Evolutionary conservation across 2,797 vertebrate species (phyloP), one percentile per base, ranked within the genome.

Genomic region (Fistularia commersonii): DNA sequence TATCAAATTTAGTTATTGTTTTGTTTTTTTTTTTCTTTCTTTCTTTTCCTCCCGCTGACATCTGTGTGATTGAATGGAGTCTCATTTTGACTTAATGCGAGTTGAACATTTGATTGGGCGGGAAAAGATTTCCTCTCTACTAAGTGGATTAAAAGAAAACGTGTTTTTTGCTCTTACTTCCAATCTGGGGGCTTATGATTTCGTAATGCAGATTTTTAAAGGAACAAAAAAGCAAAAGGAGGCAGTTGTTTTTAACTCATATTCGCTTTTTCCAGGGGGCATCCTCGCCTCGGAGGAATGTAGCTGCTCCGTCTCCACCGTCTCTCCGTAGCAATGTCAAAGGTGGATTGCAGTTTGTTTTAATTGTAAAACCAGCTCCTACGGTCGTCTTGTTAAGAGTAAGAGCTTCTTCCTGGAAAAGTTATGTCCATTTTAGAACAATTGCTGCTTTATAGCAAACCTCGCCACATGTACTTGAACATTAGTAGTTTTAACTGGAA

Each of bases 391-490:
- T 56, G 4, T 44, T 41, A 46, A 72, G 42, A 32, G 5, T 3
- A 35, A 38, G 37, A 23, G 23, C 23, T 23, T 31, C 48, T 63
- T 50, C 6, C 31, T 44, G 45, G 6, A 51, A 48, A 64, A 23
- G 23, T 44, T 41, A 10, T 39, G 42, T 64, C 45, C 43, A 57
- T 53, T 23, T 23, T 23, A 23, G 2, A 23, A 43, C 51, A 47
- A 66, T 54, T 50, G 47, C 61, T 34, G 11, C 45, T 59, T 35
- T 67, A 64, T 40, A 61, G 61, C 49, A 72, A 47, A 63, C 69
- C 15, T 72, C 62, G 77, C 82, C 75, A 82, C 77, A 47, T 77
- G 54, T 69, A 76, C 72, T 74, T 71, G 51, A 77, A 51, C 69
- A 71, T 70, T 54, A 74, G 55, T 61, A 45, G 57, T 51, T 72